Conservation (phyloP, 2,113 vertebrate genomes). For the Melanerpes formicivorus region DNA sequence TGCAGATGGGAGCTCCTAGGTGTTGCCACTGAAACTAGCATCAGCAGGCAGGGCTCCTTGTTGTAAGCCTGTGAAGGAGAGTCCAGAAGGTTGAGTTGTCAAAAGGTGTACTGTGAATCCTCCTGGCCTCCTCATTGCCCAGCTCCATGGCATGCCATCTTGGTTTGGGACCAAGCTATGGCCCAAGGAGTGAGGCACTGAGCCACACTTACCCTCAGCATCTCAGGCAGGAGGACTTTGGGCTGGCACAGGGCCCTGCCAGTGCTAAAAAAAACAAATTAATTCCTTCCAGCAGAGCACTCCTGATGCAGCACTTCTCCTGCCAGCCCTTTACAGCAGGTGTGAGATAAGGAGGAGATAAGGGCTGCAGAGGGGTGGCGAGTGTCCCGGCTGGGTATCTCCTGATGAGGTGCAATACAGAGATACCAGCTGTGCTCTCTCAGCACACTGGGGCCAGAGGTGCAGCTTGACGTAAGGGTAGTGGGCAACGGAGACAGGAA, state of each 20-base stretch:
- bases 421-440: neutral
- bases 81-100: neutral
- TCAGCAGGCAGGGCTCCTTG: neutral
- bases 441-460: accelerated
- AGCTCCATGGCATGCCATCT: no score
- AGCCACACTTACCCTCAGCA: neutral
- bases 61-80: neutral
- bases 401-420: neutral
- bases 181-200: neutral
- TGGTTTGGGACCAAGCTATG: neutral
- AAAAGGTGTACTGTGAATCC: neutral
- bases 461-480: neutral
- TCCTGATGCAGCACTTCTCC: slow-evolving; percentile 21
- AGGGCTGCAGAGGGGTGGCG: neutral
- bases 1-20: neutral
- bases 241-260: neutral
- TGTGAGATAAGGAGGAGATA: neutral
- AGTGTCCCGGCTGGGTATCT: accelerated
- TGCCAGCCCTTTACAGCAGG: neutral
- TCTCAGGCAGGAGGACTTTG: accelerated
- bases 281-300: neutral
- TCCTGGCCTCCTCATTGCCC: neutral
- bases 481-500: neutral
- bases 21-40: neutral
- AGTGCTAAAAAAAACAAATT: neutral